Evolutionary conservation across 1,140 invertebrate genomes (phyloP), one percentile per base, ranked within the genome.

Genomic region (Tetragnatha versicolor): DNA sequence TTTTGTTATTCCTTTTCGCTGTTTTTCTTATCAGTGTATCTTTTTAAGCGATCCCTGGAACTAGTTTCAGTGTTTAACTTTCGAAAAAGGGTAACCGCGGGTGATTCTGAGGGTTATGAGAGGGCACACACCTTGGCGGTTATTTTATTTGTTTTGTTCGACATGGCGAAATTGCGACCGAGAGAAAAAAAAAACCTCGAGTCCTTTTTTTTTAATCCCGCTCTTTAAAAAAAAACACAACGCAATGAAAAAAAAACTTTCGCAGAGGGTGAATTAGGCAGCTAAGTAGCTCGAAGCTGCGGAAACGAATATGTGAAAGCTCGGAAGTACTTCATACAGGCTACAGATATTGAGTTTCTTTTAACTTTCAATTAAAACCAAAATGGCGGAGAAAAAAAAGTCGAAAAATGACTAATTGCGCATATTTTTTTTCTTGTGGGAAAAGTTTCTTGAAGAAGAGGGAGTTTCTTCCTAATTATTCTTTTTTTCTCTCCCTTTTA

Each of bases 351-450:
- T 77, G 73, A 77, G 73, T 27, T 65, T 77, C 73, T 77, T 76
- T 77, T 77, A 77, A 77, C 45, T 63, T 77, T 77, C 73, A 77
- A 77, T 77, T 77, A 77, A 77, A 73, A 45, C 27, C 47, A 20
- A 37, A 45, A 39, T 47, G 31, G 39, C 37, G 25, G 5, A 58
- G 42, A 37, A 22, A 53, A 72, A 72, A 72, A 77, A 77, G 66
- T 53, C 60, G 47, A 55, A 77, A 77, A 77, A 77, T 65, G 73
- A 77, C 73, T 77, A 77, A 77, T 77, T 77, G 60, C 60, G 22
- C 14, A 55, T n/a, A 55, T 14, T 65, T 51, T 49, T 37, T 51
- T 69, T 70, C 31, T 27, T 55, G 4, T 70, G 29, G 33, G 68
- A 68, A 65, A 68, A 49, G 65, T 68, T 68, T 42, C 60, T 63